Evolutionary conservation across 1,140 invertebrate genomes (phyloP).

Genomic region (Pectinophora gossypiella): DNA sequence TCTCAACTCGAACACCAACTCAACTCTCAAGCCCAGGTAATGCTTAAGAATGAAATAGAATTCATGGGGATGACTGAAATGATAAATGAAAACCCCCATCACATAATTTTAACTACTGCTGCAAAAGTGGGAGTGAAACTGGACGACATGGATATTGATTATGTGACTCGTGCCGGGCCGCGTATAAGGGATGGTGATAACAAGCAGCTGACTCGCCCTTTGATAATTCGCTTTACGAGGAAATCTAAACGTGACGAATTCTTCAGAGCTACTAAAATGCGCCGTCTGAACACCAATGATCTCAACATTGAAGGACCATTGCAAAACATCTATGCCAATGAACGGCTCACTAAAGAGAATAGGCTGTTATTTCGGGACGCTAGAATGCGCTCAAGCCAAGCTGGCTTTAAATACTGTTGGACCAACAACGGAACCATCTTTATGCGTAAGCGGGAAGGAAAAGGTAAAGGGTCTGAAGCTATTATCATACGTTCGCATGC

Average conservation of each 20-base stretch:
- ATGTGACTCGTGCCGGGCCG: conserved; percentile 2
- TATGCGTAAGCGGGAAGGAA: not conserved
- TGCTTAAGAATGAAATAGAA: not conserved
- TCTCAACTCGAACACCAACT: not conserved
- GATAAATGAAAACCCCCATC: conserved; percentile 5
- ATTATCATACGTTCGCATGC: not conserved
- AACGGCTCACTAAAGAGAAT: conserved; percentile 4
- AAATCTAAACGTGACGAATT: conserved; percentile 3
- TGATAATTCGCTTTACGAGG: not conserved
- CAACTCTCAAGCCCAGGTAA: not conserved
- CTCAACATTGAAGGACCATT: not conserved
- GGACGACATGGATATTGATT: not conserved
- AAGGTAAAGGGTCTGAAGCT: not conserved
- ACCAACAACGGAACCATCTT: conserved; percentile 5
- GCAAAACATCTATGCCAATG: conserved; percentile 3
- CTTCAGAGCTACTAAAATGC: not conserved
- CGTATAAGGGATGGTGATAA: too few species aligned
- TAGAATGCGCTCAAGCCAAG: not conserved
- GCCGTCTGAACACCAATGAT: conserved; percentile 4
- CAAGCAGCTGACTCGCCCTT: not conserved
- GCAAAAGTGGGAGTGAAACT: not conserved
- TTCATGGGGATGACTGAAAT: not conserved
- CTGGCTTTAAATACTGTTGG: conserved; percentile 5
- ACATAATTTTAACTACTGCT: not conserved
- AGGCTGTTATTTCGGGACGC: conserved; percentile 9